Base-by-base conservation (phyloP, 2,113 vertebrate species). In the Anoplopoma fimbria region DNA sequence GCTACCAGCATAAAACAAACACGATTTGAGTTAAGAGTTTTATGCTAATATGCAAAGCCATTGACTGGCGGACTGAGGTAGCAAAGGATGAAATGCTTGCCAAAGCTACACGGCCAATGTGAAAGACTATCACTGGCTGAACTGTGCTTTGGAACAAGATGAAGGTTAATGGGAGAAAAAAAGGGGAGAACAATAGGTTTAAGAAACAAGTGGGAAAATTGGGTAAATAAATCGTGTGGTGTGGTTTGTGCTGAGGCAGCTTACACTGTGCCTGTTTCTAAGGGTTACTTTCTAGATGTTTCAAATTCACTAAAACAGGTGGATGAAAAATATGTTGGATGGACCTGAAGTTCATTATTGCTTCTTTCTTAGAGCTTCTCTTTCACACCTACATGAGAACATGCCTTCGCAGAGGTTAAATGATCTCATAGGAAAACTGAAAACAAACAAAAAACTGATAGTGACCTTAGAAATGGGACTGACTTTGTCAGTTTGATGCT, bases 1-100 rank as follows among this genome's bases (percentile, higher is more conserved):
- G 15, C 58, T 55, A 69, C 34, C 47, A 29, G 79, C 76, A 79
- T 85, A 83, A 93, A 88, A 83, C 74, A 89, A 89, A 91, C 74
- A 82, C 76, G 86, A 91, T 81, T 90, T 89, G 51, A 70, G 67
- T 89, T 80, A 83, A 90, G 77, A 84, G 55, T 72, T 72, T 88
- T 80, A 84, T 77, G 79, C 53, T 73, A 86, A 86, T 82, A 75
- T 67, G 75, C 21, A 8, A 73, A 55, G 42, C 33, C 69, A 62
- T 12, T 81, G 87, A 84, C 51, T 81, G 77, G 55, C 13, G 9
- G 67, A 45, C 53, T 42, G 19, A 73, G 62, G 34, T 12, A 40
- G 62, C 36, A 68, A 84, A 69, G 51, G 71, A n/a, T 27, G 74
- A 85, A 81, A 27, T 27, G 1, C 55, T 42, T 47, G 61, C 82